A percentile compares a stretch with the other conserved stretches of the same genome.
phyloP scores from a whole-genome alignment of 2,113 vertebrate genomes.

The Grammomys dolichurus region DNA sequence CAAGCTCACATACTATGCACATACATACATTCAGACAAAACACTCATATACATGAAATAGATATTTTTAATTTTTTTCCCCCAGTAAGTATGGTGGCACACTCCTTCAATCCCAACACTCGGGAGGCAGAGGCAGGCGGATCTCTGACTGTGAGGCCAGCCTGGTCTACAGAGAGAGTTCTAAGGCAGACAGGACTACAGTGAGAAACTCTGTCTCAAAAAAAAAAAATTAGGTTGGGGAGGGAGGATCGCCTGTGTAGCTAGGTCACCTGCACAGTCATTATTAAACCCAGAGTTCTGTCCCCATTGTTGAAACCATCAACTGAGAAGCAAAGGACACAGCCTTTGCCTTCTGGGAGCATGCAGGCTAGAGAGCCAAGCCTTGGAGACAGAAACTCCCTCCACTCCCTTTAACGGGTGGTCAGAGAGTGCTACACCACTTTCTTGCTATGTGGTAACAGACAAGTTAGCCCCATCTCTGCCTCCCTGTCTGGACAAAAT shows the following conservation, averaged over 20 bases:
- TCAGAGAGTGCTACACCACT: not conserved
- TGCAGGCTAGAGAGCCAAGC: not conserved
- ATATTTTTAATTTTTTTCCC: not conserved
- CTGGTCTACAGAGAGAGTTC: not conserved
- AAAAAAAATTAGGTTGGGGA: not conserved
- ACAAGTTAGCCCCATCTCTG: not conserved
- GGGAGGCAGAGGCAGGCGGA: not conserved
- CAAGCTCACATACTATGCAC: not conserved
- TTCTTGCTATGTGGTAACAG: not conserved
- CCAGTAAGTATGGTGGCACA: not conserved
- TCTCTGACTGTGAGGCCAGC: not conserved
- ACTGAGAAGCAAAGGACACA: not conserved
- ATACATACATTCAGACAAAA: not conserved
- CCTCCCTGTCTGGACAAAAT: not conserved
- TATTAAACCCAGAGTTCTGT: not conserved
- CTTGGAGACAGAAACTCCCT: not conserved
- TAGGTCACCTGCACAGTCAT: not conserved
- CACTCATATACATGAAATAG: not conserved
- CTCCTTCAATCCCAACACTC: not conserved
- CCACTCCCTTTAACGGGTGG: too few species aligned
- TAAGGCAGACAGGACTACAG: not conserved
- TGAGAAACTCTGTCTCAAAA: not conserved
- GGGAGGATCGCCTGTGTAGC: not conserved
- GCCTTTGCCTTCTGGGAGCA: not conserved
- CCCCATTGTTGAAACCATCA: not conserved